Evolutionary conservation across 1,140 invertebrate genomes (phyloP), one percentile per base, ranked within the genome.

Genomic region (Pollicipes pollicipes): DNA sequence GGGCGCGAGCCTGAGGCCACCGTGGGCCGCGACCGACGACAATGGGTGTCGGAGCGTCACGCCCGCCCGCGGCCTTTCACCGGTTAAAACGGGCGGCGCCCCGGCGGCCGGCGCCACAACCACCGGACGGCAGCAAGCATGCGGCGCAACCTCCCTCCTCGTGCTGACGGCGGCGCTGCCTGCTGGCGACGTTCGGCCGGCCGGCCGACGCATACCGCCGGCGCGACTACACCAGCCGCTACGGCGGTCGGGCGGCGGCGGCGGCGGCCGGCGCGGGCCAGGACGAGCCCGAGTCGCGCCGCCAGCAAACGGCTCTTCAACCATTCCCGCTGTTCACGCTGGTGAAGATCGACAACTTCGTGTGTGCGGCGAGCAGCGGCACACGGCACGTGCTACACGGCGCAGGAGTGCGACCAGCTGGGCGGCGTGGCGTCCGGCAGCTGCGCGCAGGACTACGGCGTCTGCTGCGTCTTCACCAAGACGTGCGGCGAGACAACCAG

Each of bases 351-450:
- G 45, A 58, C 13, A 58, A 58, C 45, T 58, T 58, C 45, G 17
- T 58, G 10, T 58, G 45, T 21, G 45, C 45, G 10, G 45, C 45
- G 10, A 58, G 6, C 17, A 58, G 21, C 71, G 83, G 83, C 21
- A 78, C 84, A 84, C 63, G 88, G 88, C 0, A 84, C 83, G 28
- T 90, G 88, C 75, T 84, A 87, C 73, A 85, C 86, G 72, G 58
- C 76, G 21, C 67, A 73, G 0, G 76, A 78, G 71, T 78, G 78
- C 68, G 69, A 68, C 58, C 32, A 73, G 21, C 68, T 71, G 24
- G 76, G 77, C 32, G 78, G 78, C 35, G 73, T 70, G 24, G 73
- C 70, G 28, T 73, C 73, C 16, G 74, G 74, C 0, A 27, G 73
- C 3, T 78, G 78, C 70, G 78, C 77, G 1, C 71, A 71, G 17